phyloP scores from a whole-genome alignment of 2,888 invertebrate species.

The Colostygia pectinataria region DNA sequence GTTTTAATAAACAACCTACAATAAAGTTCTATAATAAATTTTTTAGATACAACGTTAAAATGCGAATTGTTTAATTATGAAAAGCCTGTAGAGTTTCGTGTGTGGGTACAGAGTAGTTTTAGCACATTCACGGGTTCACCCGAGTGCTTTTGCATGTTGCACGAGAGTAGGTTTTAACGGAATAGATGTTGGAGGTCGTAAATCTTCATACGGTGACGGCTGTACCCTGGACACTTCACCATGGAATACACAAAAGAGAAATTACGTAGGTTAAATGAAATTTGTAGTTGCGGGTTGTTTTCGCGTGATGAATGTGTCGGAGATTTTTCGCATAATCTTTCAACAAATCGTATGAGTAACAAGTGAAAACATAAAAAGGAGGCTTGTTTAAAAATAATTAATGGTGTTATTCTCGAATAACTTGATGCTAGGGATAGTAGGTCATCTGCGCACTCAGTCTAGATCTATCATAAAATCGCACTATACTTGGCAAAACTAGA shows the following conservation, averaged over 20 bases:
- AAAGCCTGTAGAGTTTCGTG: slow-evolving; percentile 28
- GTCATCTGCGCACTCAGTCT: no score
- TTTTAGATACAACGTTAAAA: slow-evolving; percentile 1
- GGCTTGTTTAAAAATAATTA: no score
- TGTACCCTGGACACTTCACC: slow-evolving; percentile 33
- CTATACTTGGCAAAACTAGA: no score
- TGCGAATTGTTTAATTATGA: slow-evolving; percentile 21
- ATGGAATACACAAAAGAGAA: slow-evolving; percentile 19
- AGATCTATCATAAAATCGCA: no score
- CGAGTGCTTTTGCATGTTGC: slow-evolving; percentile 75
- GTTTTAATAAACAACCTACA: background rate
- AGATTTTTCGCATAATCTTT: no score
- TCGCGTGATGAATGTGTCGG: background rate
- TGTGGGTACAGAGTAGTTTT: slow-evolving; percentile 36
- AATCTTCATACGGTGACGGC: slow-evolving; percentile 62
- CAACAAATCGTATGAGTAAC: no score
- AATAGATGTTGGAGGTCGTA: slow-evolving; percentile 65
- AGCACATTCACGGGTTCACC: slow-evolving; percentile 44
- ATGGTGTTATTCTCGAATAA: no score
- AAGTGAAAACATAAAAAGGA: no score
- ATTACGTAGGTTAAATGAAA: slow-evolving; percentile 19
- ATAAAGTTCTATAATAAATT: background rate
- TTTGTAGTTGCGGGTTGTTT: slow-evolving; percentile 11
- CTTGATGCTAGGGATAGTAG: no score
- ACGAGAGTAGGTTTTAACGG: slow-evolving; percentile 64